A percentile compares a stretch with the other conserved stretches of the same genome.
Evolutionary conservation across 2,888 invertebrate genomes (phyloP).

Genomic region (Oscheius sp.): DNA sequence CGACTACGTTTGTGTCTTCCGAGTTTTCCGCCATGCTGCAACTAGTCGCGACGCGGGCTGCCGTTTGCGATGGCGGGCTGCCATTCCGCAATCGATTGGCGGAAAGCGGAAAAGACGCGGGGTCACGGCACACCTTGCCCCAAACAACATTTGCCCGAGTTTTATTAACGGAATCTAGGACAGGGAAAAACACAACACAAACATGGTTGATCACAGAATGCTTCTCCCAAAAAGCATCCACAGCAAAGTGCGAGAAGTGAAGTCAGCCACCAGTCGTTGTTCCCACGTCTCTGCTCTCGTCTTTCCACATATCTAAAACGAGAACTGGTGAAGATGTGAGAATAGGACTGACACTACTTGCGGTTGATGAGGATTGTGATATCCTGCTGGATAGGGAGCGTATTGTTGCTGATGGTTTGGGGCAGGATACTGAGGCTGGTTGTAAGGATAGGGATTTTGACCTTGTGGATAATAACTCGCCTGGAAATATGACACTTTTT

Average conservation of each 20-base stretch:
- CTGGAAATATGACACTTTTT: constrained; percentile 30
- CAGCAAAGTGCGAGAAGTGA: constrained; percentile 65
- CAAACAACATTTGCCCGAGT: constrained; percentile 25
- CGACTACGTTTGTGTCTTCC: constrained; percentile 5
- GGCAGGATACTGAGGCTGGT: constrained; percentile 39
- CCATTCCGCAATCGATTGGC: constrained; percentile 2
- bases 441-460: constrained; percentile 54
- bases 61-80: constrained; percentile 19
- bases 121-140: neutral
- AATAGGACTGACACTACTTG: constrained; percentile 64
- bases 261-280: constrained; percentile 63
- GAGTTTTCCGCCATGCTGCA: constrained; percentile 10
- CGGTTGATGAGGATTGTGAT: constrained; percentile 64
- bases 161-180: constrained; percentile 47
- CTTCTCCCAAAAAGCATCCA: constrained; percentile 66
- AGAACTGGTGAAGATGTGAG: neutral
- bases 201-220: constrained; percentile 57
- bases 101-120: constrained; percentile 17
- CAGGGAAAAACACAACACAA: constrained; percentile 59
- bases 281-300: constrained; percentile 38
- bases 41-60: constrained; percentile 1
- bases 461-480: constrained; percentile 45
- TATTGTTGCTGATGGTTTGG: constrained; percentile 7
- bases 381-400: constrained; percentile 59
- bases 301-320: constrained; percentile 58